Conservation (phyloP, 2,888 invertebrate genomes). For the Resseliella maxima region DNA sequence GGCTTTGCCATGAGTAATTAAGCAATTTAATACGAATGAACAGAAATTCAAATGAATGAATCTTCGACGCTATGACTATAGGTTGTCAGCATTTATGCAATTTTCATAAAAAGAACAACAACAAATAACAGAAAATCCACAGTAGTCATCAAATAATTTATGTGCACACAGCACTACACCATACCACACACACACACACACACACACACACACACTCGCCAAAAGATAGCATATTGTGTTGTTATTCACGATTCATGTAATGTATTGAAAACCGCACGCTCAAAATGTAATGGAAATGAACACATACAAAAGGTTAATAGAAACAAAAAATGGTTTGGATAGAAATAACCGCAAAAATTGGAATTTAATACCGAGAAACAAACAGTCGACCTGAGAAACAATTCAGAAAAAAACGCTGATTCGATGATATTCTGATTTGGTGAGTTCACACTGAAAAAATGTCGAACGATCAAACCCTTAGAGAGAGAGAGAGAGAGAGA, state of each 20-base stretch:
- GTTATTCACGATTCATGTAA: too few relatives aligned
- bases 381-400: not conserved
- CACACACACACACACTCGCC: too few relatives aligned
- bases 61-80: not conserved
- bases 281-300: too few relatives aligned
- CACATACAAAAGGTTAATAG: too few relatives aligned
- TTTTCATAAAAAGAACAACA: not conserved
- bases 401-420: not conserved
- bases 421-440: not conserved
- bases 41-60: not conserved
- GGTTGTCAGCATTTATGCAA: conserved; percentile 4
- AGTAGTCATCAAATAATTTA: conserved; percentile 20
- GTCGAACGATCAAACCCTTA: not conserved
- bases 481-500: too few relatives aligned
- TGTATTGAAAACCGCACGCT: too few relatives aligned
- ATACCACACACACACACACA: too few relatives aligned
- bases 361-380: not conserved
- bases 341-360: not conserved
- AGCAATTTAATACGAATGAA: not conserved
- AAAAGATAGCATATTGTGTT: too few relatives aligned
- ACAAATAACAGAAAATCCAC: not conserved
- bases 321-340: not conserved
- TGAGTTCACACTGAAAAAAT: not conserved
- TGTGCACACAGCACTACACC: not conserved
- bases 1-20: not conserved